phyloP scores from a whole-genome alignment of 1,140 invertebrate species.

The Magallana ariakensis region DNA sequence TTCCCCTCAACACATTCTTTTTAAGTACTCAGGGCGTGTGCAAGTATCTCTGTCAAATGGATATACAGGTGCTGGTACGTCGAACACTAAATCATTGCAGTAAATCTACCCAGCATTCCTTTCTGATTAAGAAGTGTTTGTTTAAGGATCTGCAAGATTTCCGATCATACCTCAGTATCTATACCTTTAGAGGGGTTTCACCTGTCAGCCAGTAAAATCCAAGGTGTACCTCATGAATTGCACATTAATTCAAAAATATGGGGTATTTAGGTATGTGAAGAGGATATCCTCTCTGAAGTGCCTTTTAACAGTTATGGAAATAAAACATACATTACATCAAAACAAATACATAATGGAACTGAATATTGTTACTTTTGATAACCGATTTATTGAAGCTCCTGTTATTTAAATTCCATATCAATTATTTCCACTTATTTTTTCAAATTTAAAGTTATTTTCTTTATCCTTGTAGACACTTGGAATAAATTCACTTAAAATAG shows the following conservation, averaged over 20 bases:
- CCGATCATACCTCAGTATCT: conserved; percentile 18
- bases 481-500: no score
- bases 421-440: no score
- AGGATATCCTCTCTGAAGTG: no score
- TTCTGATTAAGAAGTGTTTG: conserved; percentile 30
- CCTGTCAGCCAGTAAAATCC: neutral
- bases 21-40: neutral
- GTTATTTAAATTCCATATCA: no score
- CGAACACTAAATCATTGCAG: neutral
- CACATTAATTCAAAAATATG: conserved; percentile 1
- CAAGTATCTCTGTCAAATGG: neutral
- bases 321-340: no score
- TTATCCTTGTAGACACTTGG: no score
- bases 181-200: neutral
- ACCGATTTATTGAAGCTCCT: no score
- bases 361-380: no score
- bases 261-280: neutral
- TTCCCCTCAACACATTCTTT: neutral
- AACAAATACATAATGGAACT: no score
- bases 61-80: neutral
- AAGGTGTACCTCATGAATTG: neutral
- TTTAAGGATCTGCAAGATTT: conserved; percentile 33
- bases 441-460: no score
- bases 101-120: conserved; percentile 24
- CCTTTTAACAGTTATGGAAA: no score